Evolutionary conservation across 1,140 invertebrate genomes (phyloP).

Genomic region (Parapsyche elsis): DNA sequence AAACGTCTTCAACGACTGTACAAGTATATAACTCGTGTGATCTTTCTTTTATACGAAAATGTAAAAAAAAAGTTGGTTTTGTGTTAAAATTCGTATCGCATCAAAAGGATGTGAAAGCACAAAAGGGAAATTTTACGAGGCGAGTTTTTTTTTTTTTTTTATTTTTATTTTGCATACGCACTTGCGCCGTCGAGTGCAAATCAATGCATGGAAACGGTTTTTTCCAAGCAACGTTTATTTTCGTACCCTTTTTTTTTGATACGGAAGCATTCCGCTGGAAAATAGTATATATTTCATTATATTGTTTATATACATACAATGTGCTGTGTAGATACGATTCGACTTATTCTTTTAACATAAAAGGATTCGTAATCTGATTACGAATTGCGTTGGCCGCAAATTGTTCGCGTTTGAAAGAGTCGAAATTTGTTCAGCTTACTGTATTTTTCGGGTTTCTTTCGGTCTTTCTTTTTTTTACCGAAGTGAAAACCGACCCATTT

Average conservation of each 20-base stretch:
- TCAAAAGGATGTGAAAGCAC: background rate
- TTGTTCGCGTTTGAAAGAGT: constrained; percentile 19
- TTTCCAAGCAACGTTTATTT: too few relatives aligned
- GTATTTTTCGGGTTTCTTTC: constrained; percentile 26
- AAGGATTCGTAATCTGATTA: constrained; percentile 33
- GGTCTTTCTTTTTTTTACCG: background rate
- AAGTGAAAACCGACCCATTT: background rate
- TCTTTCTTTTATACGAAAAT: too few relatives aligned
- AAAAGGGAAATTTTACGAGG: constrained; percentile 10
- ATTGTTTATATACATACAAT: too few relatives aligned
- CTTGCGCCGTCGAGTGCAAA: constrained; percentile 6
- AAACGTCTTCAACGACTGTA: too few relatives aligned
- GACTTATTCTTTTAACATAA: constrained; percentile 3
- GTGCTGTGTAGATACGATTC: background rate
- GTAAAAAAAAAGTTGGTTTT: too few relatives aligned
- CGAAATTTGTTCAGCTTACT: background rate
- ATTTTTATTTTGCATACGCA: constrained; percentile 12
- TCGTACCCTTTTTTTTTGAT: too few relatives aligned
- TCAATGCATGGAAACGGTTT: background rate
- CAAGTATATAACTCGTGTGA: too few relatives aligned
- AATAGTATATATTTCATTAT: too few relatives aligned
- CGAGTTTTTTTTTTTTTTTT: constrained; percentile 5
- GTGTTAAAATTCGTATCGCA: background rate
- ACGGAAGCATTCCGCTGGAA: too few relatives aligned
- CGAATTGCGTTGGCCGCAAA: constrained; percentile 29